phyloP scores from a whole-genome alignment of 2,888 invertebrate species.

The Bimastos eiseni region DNA sequence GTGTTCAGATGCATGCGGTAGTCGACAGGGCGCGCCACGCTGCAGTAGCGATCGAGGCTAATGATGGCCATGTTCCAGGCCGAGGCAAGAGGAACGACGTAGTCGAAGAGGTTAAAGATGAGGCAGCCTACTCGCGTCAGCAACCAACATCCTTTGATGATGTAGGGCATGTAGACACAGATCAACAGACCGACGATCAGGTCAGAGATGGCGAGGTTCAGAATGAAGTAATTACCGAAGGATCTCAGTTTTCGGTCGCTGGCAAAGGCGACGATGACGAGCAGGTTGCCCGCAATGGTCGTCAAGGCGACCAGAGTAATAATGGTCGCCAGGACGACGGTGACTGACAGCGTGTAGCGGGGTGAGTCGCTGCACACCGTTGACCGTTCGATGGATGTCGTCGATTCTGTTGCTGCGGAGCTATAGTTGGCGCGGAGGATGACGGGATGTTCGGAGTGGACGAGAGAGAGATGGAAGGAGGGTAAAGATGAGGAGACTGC shows the following conservation, averaged over 20 bases:
- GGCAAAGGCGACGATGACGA: constrained; percentile 47
- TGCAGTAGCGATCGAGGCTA: constrained; percentile 47
- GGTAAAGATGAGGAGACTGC: not conserved
- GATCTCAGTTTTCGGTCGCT: constrained; percentile 44
- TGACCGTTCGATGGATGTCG: not conserved
- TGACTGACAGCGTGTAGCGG: not conserved
- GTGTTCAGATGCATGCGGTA: constrained; percentile 43
- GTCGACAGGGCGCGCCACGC: constrained; percentile 45
- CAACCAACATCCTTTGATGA: constrained; percentile 46
- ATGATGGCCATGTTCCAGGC: constrained; percentile 48
- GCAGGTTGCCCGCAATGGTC: constrained; percentile 40
- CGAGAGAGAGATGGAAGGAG: not conserved
- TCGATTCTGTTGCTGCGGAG: not conserved
- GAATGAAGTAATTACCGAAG: constrained; percentile 49
- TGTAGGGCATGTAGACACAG: constrained; percentile 45
- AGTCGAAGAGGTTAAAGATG: constrained; percentile 47
- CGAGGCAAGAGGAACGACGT: constrained; percentile 47
- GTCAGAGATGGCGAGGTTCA: constrained; percentile 49
- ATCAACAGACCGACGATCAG: constrained; percentile 48
- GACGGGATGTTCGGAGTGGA: not conserved
- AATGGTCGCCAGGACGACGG: not conserved
- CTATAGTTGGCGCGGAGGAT: constrained; percentile 9
- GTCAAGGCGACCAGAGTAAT: constrained; percentile 17
- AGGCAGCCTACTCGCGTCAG: constrained; percentile 45
- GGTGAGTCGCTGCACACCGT: not conserved